Conservation (phyloP, 2,888 invertebrate species). For the Dryadula phaetusa region DNA sequence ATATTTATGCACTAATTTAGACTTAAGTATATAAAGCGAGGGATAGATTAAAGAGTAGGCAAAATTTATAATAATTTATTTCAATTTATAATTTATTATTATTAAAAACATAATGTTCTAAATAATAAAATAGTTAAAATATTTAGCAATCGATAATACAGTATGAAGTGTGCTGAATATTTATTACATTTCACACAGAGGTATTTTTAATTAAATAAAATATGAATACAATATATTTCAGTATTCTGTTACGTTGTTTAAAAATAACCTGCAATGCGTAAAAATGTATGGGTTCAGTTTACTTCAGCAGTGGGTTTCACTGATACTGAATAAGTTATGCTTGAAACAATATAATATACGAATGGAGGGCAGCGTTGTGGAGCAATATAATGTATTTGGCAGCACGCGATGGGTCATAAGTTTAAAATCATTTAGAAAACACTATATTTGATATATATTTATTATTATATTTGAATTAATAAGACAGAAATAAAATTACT, state of each 20-base stretch:
- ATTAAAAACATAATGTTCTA: neutral
- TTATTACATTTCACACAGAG: neutral
- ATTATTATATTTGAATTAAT: too few relatives aligned
- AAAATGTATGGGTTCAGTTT: conserved; percentile 2
- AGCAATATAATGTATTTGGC: neutral
- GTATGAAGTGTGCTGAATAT: neutral
- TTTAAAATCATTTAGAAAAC: neutral
- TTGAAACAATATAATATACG: neutral
- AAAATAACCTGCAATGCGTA: conserved; percentile 14
- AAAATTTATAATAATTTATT: neutral
- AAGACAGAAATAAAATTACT: too few relatives aligned
- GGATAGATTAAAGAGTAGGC: neutral
- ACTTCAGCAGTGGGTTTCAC: conserved; percentile 7
- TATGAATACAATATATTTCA: conserved; percentile 1
- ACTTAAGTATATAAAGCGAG: neutral
- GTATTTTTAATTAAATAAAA: conserved; percentile 15
- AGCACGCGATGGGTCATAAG: neutral
- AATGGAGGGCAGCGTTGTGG: neutral
- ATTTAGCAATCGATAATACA: neutral
- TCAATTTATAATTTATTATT: neutral
- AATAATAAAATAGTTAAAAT: too few relatives aligned
- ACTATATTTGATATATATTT: too few relatives aligned
- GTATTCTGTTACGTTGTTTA: neutral
- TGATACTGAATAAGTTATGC: conserved; percentile 12
- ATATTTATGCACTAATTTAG: conserved; percentile 27